Conservation (phyloP, 2,888 invertebrate genomes). For the Dryomyza anilis region DNA sequence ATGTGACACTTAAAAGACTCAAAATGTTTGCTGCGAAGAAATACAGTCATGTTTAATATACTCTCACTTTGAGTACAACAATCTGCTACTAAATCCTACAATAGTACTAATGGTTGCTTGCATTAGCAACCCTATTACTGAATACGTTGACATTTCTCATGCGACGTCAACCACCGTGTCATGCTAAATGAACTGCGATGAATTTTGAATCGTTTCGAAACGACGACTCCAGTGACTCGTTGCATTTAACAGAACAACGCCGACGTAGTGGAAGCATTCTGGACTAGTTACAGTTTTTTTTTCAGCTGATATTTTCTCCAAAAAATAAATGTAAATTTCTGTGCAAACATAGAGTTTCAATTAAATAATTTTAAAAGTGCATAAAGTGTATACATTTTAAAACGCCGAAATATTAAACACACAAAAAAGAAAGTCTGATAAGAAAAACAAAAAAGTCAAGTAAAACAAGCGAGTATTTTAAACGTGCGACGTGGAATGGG, state of each 20-base stretch:
- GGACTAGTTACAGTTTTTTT: neutral
- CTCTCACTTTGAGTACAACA: too few relatives aligned
- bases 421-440: neutral
- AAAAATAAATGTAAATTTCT: conserved; percentile 11
- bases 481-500: conserved; percentile 26
- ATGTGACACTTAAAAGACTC: too few relatives aligned
- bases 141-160: neutral
- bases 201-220: neutral
- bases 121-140: conserved; percentile 28
- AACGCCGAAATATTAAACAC: neutral
- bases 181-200: neutral
- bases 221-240: conserved; percentile 26
- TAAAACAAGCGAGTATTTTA: neutral
- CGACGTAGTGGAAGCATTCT: conserved; percentile 17
- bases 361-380: neutral
- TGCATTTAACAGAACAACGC: conserved; percentile 29
- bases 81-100: too few relatives aligned
- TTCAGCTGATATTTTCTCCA: neutral
- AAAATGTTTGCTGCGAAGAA: too few relatives aligned
- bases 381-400: conserved; percentile 31
- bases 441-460: neutral
- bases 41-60: too few relatives aligned
- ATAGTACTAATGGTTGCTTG: too few relatives aligned
- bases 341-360: neutral
- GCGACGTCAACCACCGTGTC: neutral